phyloP scores from a whole-genome alignment of 1,140 invertebrate genomes.

The Drosophila tsacasi region DNA sequence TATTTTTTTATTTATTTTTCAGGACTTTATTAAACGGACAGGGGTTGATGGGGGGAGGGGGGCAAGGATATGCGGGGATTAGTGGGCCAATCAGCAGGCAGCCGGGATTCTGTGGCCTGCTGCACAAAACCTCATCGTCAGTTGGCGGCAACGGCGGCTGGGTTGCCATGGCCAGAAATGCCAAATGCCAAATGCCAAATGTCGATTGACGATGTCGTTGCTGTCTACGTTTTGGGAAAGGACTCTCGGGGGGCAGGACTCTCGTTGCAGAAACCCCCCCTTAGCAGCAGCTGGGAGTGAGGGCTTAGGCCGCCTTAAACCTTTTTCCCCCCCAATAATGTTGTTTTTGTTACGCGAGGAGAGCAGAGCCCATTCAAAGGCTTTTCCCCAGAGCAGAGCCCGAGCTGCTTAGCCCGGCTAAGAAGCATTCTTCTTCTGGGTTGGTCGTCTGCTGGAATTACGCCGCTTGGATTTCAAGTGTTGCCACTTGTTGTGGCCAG shows the following conservation, averaged over 20 bases:
- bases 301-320: slow-evolving; percentile 75
- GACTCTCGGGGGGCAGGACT: not conserved
- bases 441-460: slow-evolving; percentile 65
- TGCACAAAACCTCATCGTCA: slow-evolving; percentile 45
- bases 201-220: slow-evolving; percentile 50
- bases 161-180: slow-evolving; percentile 70
- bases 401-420: slow-evolving; percentile 54
- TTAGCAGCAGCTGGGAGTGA: not conserved
- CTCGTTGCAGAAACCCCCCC: too few species aligned
- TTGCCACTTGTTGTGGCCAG: slow-evolving; percentile 62
- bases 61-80: slow-evolving; percentile 60
- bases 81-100: slow-evolving; percentile 71
- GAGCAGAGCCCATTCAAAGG: slow-evolving; percentile 32
- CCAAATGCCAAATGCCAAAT: slow-evolving; percentile 49
- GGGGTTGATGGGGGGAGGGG: not conserved
- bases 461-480: slow-evolving; percentile 67
- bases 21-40: slow-evolving; percentile 50
- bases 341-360: slow-evolving; percentile 41
- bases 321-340: slow-evolving; percentile 62
- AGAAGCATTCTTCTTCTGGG: slow-evolving; percentile 63
- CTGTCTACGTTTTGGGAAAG: not conserved
- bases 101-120: slow-evolving; percentile 62
- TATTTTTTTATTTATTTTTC: slow-evolving; percentile 4
- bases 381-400: slow-evolving; percentile 9
- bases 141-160: not conserved